Evolutionary conservation across 1,140 invertebrate genomes (phyloP), one percentile per base, ranked within the genome.

Genomic region (Drosophila serrata): DNA sequence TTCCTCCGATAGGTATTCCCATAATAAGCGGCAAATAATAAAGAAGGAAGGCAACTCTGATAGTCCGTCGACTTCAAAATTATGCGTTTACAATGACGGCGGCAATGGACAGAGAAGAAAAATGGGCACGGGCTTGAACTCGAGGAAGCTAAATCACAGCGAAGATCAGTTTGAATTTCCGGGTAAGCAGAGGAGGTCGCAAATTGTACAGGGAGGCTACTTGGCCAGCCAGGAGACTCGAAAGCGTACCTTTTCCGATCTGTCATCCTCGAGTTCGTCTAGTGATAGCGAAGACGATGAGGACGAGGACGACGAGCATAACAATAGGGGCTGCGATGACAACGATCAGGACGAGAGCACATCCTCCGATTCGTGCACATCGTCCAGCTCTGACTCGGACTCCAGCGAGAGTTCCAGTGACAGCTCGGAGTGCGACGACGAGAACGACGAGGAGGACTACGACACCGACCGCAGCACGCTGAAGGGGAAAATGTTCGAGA

Each of bases 361-460:
- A 4, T 79, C 90, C 29, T 92, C 92, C 4, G 91, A 88, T 42
- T 92, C 92, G n/a, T 92, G 91, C 42, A 93, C 91, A 15, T 93
- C 91, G n/a, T 93, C 93, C 24, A 94, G 92, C 77, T 93, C 93
- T 1, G 93, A 91, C 42, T 82, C 87, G 0, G 92, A 92, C 31
- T 91, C 85, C 15, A 82, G 85, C 64, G 86, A 88, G 11, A 93
- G 90, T 42, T 92, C 91, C 7, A 91, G 90, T 17, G 92, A 93
- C 60, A 92, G 90, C 42, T 91, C 91, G 12, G 92, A 92, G 33
- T 91, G 77, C 17, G 92, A 93, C 59, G 80, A 91, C 15, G 88
- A 93, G 35, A 84, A 84, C 46, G 86, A 92, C 57, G 90, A 91
- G 19, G 91, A 92, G 24, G 91, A 91, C 45, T 85, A 90, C 43